Base-by-base conservation (phyloP, 1,140 invertebrate species). In the Euwallacea fornicatus region DNA sequence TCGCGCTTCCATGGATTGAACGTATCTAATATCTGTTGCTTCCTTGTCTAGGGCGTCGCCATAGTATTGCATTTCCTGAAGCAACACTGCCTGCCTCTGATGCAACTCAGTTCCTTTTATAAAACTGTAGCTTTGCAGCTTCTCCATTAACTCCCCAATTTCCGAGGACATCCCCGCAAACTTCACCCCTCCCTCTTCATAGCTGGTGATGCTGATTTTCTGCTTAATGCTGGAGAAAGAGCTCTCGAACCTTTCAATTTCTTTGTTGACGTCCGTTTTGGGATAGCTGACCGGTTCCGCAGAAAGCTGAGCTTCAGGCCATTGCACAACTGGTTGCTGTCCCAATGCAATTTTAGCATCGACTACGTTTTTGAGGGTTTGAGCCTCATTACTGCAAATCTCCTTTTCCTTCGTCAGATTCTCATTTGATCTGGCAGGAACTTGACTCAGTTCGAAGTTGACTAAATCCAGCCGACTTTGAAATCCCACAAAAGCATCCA, bases 391-490 rank as follows among this genome's bases (percentile, higher is more conserved):
- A 9, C 4, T 47, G 21, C 56, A 65, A 60, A 73, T 69, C 10
- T 73, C 72, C 41, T 73, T 73, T 42, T 73, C 66, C 15, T 73
- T 69, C 41, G 68, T 55, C 46, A 72, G n/a, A 42, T 66, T 58
- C 54, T 73, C 72, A 42, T 69, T 66, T 47, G 72, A 64, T 44
- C 15, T 61, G 7, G 46, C 41, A 11, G 54, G 15, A 42, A 74
- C 68, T 44, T 70, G 73, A 21, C 69, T 54, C 15, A 74, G 63
- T 15, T 72, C 70, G 6, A 74, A 53, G 16, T 60, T 74, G 7
- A 74, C 66, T 11, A 74, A 46, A 46, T 72, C 73, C 21, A 74
- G 56, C 6, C 73, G 66, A 44, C 66, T 69, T 53, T 72, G 71
- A 13, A 74, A 63, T 11, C 55, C 44, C 4, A 61, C 55, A 54